Base-by-base conservation (phyloP, 2,797 vertebrate genomes). In the Antennarius maculatus region DNA sequence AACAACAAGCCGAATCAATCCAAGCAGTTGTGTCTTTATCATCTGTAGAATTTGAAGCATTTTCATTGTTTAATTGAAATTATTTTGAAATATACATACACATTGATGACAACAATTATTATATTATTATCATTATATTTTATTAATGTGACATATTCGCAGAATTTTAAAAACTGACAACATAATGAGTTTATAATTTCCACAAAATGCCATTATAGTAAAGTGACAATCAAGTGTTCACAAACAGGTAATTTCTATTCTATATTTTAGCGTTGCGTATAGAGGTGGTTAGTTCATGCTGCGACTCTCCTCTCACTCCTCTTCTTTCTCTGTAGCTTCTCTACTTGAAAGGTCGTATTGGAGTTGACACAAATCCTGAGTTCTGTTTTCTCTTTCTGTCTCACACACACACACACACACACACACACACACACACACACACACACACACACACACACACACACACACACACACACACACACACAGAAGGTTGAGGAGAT, bases 301-400 rank as follows among this genome's bases (percentile, higher is more conserved):
- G 29, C 51, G 4, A 15, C 43, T 17, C 3, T 3, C 39, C 16
- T 18, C 48, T 62, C 12, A 14, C 57, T 56, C 17, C 34, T 61
- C 61, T 17, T 10, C 15, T 14, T 79, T 23, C 37, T 52, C 55
- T 56, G 23, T 37, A 54, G 61, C 71, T 50, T 62, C 61, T 57
- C 5, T 61, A 72, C 41, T 47, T 18, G 27, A 52, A 27, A 45
- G 57, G 69, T 62, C 8, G 14, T 5, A 45, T 54, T 60, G 42
- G 53, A 79, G 49, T 43, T 79, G 71, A 82, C 77, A 67, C 73
- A 61, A 77, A 86, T 80, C 68, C 77, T 82, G 63, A 79, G 69
- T 68, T 78, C 49, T 79, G 53, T 57, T 74, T 54, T 67, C 27
- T 76, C 48, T 66, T 45, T 68, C 18, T 31, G n/a, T 18, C 9